Evolutionary conservation across 2,797 vertebrate genomes (phyloP).

Genomic region (Cynodonichthys magdalenae): DNA sequence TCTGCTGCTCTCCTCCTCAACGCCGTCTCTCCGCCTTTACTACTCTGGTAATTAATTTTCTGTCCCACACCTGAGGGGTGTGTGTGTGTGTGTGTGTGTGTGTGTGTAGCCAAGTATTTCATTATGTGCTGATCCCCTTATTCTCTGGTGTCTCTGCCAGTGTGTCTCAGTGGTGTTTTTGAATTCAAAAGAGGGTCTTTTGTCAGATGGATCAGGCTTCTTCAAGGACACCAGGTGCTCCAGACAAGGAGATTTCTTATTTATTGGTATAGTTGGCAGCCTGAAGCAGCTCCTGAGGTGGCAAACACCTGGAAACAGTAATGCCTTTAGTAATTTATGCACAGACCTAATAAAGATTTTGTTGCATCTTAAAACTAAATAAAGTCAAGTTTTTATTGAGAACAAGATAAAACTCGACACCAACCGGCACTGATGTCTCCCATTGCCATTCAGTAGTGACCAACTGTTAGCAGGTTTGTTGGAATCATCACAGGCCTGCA

Average conservation of each 20-base stretch:
- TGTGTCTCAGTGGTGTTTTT: slow-evolving; percentile 46
- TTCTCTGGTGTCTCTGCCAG: slow-evolving; percentile 49
- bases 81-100: slow-evolving; percentile 15
- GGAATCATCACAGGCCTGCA: too few relatives aligned
- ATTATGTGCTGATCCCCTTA: slow-evolving; percentile 58
- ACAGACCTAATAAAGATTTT: background rate
- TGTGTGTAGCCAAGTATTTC: slow-evolving; percentile 51
- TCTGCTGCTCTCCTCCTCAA: slow-evolving; percentile 18
- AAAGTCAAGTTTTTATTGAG: background rate
- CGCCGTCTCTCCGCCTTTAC: slow-evolving; percentile 40
- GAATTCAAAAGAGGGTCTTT: slow-evolving; percentile 54
- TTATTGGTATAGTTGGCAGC: background rate
- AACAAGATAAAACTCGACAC: background rate
- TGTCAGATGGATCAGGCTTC: slow-evolving; percentile 39
- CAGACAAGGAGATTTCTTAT: slow-evolving; percentile 21
- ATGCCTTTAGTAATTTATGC: background rate
- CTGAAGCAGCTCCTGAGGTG: background rate
- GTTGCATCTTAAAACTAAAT: background rate
- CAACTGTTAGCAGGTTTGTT: too few relatives aligned
- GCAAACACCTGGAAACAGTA: background rate
- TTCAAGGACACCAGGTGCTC: slow-evolving; percentile 56
- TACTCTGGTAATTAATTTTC: slow-evolving; percentile 67
- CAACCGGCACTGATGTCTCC: too few relatives aligned
- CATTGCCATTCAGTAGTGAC: too few relatives aligned
- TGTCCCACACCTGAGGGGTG: slow-evolving; percentile 36